These are phyloP conservation scores for Drosophila mercatorum DNA, from an alignment of 2,888 invertebrate species.

Conservation along the genomic window DNA sequence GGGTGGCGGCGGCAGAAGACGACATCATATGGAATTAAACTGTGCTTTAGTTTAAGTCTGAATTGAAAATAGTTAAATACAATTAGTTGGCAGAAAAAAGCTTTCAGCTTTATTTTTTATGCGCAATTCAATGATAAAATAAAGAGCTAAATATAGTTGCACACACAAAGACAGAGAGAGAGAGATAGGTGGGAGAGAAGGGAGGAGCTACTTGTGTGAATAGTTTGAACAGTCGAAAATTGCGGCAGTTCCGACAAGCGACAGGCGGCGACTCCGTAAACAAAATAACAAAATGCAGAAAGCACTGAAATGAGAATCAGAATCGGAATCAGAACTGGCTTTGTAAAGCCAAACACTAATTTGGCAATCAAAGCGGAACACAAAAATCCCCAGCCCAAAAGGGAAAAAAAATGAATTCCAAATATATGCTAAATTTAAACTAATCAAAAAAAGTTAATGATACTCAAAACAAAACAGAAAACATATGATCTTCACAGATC, in stretches of 20 bases:
- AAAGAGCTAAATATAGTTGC: conserved; percentile 59
- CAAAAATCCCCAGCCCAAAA: conserved; percentile 9
- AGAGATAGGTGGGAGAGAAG: not conserved
- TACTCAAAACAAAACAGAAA: not conserved
- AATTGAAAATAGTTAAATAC: conserved; percentile 72
- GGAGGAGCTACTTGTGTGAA: conserved; percentile 1
- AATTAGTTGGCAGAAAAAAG: conserved; percentile 58
- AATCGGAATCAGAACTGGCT: not conserved
- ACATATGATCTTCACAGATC: not conserved
- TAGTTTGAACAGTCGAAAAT: conserved; percentile 30
- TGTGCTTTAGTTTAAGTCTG: conserved; percentile 49
- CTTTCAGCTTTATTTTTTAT: conserved; percentile 41
- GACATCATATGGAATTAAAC: conserved; percentile 38
- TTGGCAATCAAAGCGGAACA: conserved; percentile 19
- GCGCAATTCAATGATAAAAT: conserved; percentile 60
- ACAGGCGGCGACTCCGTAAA: conserved; percentile 29
- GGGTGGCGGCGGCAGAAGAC: conserved; percentile 1
- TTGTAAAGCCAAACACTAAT: conserved; percentile 30
- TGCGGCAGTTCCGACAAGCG: conserved; percentile 28
- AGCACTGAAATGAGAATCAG: not conserved
- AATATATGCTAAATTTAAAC: conserved; percentile 10
- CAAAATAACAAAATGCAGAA: conserved; percentile 27
- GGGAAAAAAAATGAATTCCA: not conserved
- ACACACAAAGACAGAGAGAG: conserved; percentile 2
- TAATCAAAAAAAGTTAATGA: conserved; percentile 1